Evolutionary conservation across 53 echinoderm and acorn worm species (phyloP).

Genomic region (Paelopatides confundens): DNA sequence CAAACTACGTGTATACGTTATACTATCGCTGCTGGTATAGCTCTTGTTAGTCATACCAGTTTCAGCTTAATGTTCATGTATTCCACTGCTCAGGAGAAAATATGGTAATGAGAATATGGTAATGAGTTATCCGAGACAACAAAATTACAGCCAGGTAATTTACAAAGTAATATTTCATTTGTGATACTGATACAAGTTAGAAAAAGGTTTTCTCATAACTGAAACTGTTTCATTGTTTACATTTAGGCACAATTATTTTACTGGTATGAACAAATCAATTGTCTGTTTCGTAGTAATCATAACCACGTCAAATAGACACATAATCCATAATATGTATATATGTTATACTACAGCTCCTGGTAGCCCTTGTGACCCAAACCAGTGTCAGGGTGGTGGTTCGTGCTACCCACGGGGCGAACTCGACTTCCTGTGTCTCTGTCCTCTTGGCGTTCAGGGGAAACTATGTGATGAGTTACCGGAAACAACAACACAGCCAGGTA

Average conservation of each 20-base stretch:
- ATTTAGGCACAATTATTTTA: too few relatives aligned
- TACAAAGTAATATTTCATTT: background rate
- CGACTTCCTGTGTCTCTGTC: background rate
- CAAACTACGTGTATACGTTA: too few relatives aligned
- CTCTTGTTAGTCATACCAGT: background rate
- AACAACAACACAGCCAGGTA: background rate
- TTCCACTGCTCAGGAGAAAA: background rate
- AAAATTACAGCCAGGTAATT: background rate
- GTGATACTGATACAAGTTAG: too few relatives aligned
- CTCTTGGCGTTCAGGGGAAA: constrained; percentile 7
- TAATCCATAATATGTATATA: too few relatives aligned
- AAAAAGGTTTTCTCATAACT: too few relatives aligned
- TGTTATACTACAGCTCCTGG: background rate
- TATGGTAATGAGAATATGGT: too few relatives aligned
- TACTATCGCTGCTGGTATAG: background rate
- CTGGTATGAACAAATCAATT: too few relatives aligned
- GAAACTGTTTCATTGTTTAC: too few relatives aligned
- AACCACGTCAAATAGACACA: too few relatives aligned
- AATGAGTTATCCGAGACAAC: background rate
- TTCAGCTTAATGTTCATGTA: background rate
- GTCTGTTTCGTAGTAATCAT: too few relatives aligned
- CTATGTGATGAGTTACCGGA: background rate
- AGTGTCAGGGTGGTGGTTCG: background rate
- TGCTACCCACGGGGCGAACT: background rate
- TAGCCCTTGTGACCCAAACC: background rate